Evolutionary conservation across 53 echinoderm and acorn worm species (phyloP).

Genomic region (Apostichopus leukothele): DNA sequence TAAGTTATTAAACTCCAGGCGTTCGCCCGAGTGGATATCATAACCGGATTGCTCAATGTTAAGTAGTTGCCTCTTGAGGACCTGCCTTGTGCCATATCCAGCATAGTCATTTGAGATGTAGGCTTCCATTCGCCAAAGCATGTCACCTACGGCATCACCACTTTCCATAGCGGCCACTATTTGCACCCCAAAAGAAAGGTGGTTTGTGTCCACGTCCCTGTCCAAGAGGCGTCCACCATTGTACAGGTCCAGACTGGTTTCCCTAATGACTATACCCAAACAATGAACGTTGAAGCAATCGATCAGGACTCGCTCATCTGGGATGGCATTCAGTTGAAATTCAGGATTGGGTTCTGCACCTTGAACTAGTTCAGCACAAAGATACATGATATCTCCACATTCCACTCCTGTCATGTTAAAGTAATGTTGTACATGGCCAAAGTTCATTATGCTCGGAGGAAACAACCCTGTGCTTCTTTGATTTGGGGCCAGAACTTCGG

Average conservation of each 20-base stretch:
- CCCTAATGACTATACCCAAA: slow-evolving; percentile 60
- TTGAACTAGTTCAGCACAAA: slow-evolving; percentile 75
- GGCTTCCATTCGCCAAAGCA: slow-evolving; percentile 76
- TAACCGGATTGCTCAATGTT: slow-evolving; percentile 62
- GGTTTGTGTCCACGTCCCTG: background rate
- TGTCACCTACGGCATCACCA: slow-evolving; percentile 71
- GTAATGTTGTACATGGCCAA: slow-evolving; percentile 73
- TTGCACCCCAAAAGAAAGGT: slow-evolving; percentile 60
- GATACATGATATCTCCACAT: slow-evolving; percentile 71
- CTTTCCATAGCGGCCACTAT: slow-evolving; percentile 58
- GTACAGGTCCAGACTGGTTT: slow-evolving; percentile 3
- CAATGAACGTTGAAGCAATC: slow-evolving; percentile 83
- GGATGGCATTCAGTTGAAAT: slow-evolving; percentile 72
- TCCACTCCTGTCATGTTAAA: slow-evolving; percentile 77
- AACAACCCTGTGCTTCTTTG: slow-evolving; percentile 17
- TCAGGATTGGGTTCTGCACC: slow-evolving; percentile 61
- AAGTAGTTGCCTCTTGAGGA: slow-evolving; percentile 55
- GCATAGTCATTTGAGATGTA: slow-evolving; percentile 57
- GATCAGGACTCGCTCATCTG: slow-evolving; percentile 71
- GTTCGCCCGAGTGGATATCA: slow-evolving; percentile 59
- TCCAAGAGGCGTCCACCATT: background rate
- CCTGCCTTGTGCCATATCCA: slow-evolving; percentile 51
- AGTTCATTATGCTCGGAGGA: slow-evolving; percentile 48
- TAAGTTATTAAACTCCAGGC: slow-evolving; percentile 63
- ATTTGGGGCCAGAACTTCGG: slow-evolving; percentile 2